Base-by-base conservation (phyloP, 2,888 invertebrate species). In the Ochlodes sylvanus region DNA sequence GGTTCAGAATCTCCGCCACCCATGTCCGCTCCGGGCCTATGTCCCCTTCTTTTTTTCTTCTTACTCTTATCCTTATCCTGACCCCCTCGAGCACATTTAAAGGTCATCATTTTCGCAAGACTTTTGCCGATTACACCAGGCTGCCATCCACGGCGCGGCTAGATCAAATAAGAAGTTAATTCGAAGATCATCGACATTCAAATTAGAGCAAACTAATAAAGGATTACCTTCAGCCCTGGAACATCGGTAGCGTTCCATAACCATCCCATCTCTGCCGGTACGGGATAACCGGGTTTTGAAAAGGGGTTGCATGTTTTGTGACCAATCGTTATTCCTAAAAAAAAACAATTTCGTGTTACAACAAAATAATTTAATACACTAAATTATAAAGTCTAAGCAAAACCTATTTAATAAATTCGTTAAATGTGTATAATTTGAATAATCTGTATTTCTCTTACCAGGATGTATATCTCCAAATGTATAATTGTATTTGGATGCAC, bases 191-290 rank as follows among this genome's bases (percentile, higher is more conserved):
- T 15, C 44, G 15, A 7, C 5, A 47, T 15, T 15, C 0, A 17
- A 7, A 19, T 6, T 32, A 32, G 34, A 42, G 14, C n/a, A 47
- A 54, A 12, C 3, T 9, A 2, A 10, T 34, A 63, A 42, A 54
- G 12, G 15, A 63, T 69, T 77, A 90, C 92, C 88, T 90, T 90
- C 69, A 86, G 72, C 14, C 92, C 92, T 2, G 91, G 88, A 1
- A 87, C 77, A 67, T 91, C 88, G 0, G 71, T 63, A 7, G 87
- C 77, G 55, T 79, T 95, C 96, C 96, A 96, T 34, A 95, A 79
- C 96, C 96, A 96, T 0, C 96, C 96, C 96, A 96, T 96, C 54
- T 92, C 84, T 0, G 91, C 83, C 0, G 96, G 96, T 0, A 96
- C 95, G 7, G 93, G 87, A 34, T 89, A 86, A 0, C 92, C 90